These are phyloP conservation scores for Drosophila atripex DNA, from an alignment of 2,888 invertebrate species.

Conservation along the genomic window DNA sequence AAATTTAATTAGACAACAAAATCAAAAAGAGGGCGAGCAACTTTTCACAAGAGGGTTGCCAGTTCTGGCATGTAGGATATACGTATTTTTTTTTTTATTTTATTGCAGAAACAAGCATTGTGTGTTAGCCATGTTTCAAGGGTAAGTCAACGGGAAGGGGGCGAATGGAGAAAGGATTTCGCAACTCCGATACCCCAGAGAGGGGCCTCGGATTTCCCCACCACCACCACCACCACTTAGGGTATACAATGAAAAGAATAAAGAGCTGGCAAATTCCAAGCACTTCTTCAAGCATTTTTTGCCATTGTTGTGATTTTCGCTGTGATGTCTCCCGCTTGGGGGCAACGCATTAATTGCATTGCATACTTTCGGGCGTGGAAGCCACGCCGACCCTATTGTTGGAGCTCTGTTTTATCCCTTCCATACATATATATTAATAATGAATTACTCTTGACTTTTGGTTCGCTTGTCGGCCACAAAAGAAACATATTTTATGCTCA, in stretches of 20 bases:
- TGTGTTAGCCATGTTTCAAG: slow-evolving; percentile 69
- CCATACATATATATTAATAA: slow-evolving; percentile 66
- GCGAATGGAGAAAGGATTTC: background rate
- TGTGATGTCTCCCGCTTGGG: slow-evolving; percentile 45
- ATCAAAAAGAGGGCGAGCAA: slow-evolving; percentile 28
- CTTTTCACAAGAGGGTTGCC: slow-evolving; percentile 9
- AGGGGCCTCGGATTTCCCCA: background rate
- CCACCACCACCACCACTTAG: slow-evolving; percentile 18
- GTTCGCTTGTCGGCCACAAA: slow-evolving; percentile 67
- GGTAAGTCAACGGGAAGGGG: slow-evolving; percentile 54
- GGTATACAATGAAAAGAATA: slow-evolving; percentile 8
- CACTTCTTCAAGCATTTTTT: slow-evolving; percentile 50
- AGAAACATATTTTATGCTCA: slow-evolving; percentile 4
- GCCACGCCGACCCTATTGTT: slow-evolving; percentile 25
- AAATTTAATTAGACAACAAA: slow-evolving; percentile 79
- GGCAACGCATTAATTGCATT: slow-evolving; percentile 75
- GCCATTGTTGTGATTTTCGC: slow-evolving; percentile 51
- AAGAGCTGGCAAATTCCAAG: slow-evolving; percentile 21
- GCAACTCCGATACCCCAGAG: slow-evolving; percentile 15
- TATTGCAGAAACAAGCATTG: slow-evolving; percentile 19
- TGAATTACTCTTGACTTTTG: slow-evolving; percentile 83
- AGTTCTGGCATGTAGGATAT: slow-evolving; percentile 49
- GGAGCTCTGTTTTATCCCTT: slow-evolving; percentile 17
- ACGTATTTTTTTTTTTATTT: slow-evolving; percentile 52
- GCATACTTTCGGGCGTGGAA: slow-evolving; percentile 65